Base-by-base conservation (phyloP, 2,113 vertebrate species). In the Morone chrysops region DNA sequence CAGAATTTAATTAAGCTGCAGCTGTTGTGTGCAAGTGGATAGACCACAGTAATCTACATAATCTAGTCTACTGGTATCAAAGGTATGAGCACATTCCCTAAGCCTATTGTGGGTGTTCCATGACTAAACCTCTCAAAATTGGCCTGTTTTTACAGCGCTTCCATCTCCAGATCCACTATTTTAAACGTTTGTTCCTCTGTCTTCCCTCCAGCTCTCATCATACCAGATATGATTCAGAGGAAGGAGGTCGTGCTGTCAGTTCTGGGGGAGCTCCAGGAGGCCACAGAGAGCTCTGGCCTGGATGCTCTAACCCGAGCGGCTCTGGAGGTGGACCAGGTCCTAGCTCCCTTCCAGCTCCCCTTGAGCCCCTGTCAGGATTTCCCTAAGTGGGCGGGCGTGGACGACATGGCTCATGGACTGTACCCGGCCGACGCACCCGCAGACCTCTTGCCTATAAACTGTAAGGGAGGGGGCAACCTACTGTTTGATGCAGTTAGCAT, bases 401-500 rank as follows among this genome's bases (percentile, higher is more conserved):
- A 99, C 17, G 88, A 94, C 0, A 84, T 94, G 4, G 97, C 98
- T 36, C 95, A 92, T 43, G 93, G 96, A 75, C 95, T 99, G 53
- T 99, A 98, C 84, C 98, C 98, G 0, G 92, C 94, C 4, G 98
- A 99, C 57, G 97, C 97, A 0, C 97, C 98, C 0, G 70, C 18
- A 18, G 96, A 94, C 62, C 96, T 99, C 92, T 87, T 98, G 76
- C 98, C 98, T 6, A 87, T 99, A 0, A 93, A 94, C 82, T 99
- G 98, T 90, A 93, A 93, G 68, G 97, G 98, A 4, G 96, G 96
- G 76, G 97, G 97, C 18, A 98, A 98, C 91, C 92, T 94, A 17
- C 94, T 99, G 83, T 99, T 99, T 20, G 97, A 99, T 69, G 97
- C 97, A 0, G 97, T 96, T 53, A 99, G 97, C 1, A 90, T 96